These are phyloP conservation scores for Alexandromys fortis DNA, from an alignment of 2,113 vertebrate genomes.

Conservation along the genomic window DNA sequence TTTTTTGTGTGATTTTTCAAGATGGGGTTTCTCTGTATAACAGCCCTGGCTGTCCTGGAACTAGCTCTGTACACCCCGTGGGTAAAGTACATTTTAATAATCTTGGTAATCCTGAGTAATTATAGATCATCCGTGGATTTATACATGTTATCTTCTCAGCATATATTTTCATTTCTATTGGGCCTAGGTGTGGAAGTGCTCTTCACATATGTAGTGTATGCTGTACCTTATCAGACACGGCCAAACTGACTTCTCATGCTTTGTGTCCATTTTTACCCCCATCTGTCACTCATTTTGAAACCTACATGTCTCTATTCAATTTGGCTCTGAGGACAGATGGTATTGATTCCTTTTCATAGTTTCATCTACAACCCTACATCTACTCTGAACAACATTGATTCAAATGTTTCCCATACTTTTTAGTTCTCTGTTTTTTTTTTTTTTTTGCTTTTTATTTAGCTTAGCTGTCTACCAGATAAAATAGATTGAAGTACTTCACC, in stretches of 20 bases:
- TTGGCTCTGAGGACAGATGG: not conserved
- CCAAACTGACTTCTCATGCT: not conserved
- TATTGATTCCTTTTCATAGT: not conserved
- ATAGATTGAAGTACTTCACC: not conserved
- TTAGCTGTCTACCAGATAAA: not conserved
- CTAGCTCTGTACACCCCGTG: no score
- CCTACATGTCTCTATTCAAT: not conserved
- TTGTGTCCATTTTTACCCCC: not conserved
- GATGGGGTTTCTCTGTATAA: no score
- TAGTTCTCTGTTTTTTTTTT: not conserved
- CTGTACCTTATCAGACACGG: not conserved
- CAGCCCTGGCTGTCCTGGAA: no score
- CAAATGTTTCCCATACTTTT: not conserved
- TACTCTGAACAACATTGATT: not conserved
- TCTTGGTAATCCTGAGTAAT: not conserved
- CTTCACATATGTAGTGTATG: not conserved
- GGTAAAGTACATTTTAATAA: not conserved
- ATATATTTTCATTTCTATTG: not conserved
- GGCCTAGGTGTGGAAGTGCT: not conserved
- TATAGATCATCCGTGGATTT: not conserved
- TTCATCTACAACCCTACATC: not conserved
- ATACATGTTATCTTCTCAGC: not conserved
- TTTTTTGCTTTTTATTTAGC: not conserved
- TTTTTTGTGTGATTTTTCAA: no score
- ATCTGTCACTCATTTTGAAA: no score